phyloP scores from a whole-genome alignment of 2,113 vertebrate genomes.

The Romanogobio albipinnatus region DNA sequence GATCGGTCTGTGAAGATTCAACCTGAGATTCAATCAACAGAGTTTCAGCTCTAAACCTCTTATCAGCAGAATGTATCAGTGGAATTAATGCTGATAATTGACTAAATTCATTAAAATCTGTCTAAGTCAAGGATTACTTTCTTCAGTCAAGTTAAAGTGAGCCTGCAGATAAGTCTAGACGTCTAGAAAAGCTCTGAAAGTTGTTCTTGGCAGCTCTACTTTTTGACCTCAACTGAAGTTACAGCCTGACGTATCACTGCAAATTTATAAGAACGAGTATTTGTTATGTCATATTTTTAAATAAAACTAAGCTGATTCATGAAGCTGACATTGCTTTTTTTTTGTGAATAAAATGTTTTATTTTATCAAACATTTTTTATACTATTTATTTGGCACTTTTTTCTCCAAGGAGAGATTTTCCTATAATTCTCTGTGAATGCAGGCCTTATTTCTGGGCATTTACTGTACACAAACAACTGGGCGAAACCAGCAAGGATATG shows the following conservation, averaged over 20 bases:
- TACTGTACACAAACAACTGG: constrained; percentile 34
- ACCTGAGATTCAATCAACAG: constrained; percentile 33
- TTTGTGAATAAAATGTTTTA: not conserved
- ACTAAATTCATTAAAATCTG: constrained; percentile 37
- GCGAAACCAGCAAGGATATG: constrained; percentile 27
- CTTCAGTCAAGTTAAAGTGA: constrained; percentile 13
- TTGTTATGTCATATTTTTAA: not conserved
- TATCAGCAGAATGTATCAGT: constrained; percentile 40
- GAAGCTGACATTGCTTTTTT: not conserved
- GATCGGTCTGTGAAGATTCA: not conserved
- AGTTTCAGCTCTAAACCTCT: constrained; percentile 3
- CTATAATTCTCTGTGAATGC: constrained; percentile 25
- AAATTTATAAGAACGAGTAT: not conserved
- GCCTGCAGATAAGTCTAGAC: not conserved
- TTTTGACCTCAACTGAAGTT: not conserved
- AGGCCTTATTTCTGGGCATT: not conserved
- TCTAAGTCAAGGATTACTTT: constrained; percentile 33
- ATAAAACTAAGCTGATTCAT: not conserved
- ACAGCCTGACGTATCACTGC: not conserved
- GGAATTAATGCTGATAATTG: constrained; percentile 31
- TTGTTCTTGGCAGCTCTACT: constrained; percentile 7
- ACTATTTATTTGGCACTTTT: not conserved
- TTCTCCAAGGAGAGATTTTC: not conserved
- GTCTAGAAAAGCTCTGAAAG: not conserved
- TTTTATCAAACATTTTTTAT: not conserved